phyloP scores from a whole-genome alignment of 2,888 invertebrate species.

The Neocrepidodera transversa region DNA sequence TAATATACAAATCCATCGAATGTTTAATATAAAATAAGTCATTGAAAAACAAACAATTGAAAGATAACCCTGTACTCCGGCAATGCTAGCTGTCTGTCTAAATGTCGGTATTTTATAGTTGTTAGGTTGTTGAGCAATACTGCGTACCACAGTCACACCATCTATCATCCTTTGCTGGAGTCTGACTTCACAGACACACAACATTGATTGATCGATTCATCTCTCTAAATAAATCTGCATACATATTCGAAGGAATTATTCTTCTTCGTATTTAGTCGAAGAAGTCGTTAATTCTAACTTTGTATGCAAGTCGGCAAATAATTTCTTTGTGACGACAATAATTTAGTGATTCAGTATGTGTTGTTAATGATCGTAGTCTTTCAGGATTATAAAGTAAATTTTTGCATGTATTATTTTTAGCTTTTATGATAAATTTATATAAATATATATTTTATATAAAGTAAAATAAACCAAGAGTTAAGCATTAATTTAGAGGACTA shows the following conservation, averaged over 20 bases:
- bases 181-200: conserved; percentile 43
- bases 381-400: background rate
- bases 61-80: background rate
- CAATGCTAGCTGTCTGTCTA: too few species aligned
- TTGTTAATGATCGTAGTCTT: conserved; percentile 1
- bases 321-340: conserved; percentile 8
- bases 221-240: conserved; percentile 50
- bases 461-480: background rate
- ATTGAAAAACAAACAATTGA: too few species aligned
- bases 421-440: too few species aligned
- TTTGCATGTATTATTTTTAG: too few species aligned
- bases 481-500: background rate
- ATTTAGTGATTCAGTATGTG: conserved; percentile 1
- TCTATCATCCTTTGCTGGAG: conserved; percentile 46
- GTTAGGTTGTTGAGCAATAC: conserved; percentile 45
- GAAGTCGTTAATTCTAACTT: conserved; percentile 22
- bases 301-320: conserved; percentile 5
- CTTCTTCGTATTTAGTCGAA: conserved; percentile 18
- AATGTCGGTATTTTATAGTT: conserved; percentile 15
- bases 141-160: conserved; percentile 45
- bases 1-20: too few species aligned
- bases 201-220: conserved; percentile 50
- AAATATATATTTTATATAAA: background rate
- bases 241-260: conserved; percentile 29
- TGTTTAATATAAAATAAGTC: too few species aligned